These are phyloP conservation scores for Perizoma flavofasciatum DNA, from an alignment of 2,888 invertebrate genomes.

Conservation along the genomic window DNA sequence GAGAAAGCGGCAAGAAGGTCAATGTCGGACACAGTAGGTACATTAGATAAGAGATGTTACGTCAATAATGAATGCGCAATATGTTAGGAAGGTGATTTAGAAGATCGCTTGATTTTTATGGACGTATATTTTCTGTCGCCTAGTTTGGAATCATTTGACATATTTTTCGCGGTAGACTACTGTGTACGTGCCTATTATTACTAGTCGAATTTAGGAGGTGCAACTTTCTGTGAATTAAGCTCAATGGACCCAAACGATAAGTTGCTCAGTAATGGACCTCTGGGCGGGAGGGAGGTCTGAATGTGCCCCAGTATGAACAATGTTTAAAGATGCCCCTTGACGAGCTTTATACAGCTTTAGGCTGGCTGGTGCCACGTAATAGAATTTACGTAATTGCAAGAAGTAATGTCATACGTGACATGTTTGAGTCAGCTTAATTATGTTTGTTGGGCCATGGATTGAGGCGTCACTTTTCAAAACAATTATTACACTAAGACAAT, in stretches of 20 bases:
- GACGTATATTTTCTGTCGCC: too few relatives aligned
- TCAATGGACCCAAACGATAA: too few relatives aligned
- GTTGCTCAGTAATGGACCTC: too few relatives aligned
- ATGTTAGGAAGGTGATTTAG: background rate
- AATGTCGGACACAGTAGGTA: slow-evolving; percentile 40
- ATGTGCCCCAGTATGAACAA: background rate
- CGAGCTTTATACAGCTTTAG: slow-evolving; percentile 11
- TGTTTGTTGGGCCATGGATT: background rate
- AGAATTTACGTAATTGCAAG: slow-evolving; percentile 16
- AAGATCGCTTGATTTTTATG: too few relatives aligned
- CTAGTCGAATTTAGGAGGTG: too few relatives aligned
- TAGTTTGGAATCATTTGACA: too few relatives aligned
- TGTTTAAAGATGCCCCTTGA: slow-evolving; percentile 4
- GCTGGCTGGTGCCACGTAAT: slow-evolving; percentile 10
- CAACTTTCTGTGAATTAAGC: too few relatives aligned
- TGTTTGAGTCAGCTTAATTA: slow-evolving; percentile 4
- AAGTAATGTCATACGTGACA: slow-evolving; percentile 15
- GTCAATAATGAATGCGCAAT: slow-evolving; percentile 1
- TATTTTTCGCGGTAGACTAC: too few relatives aligned
- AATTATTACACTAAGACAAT: background rate
- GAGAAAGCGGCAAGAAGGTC: slow-evolving; percentile 51
- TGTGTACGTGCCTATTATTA: too few relatives aligned
- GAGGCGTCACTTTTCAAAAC: background rate
- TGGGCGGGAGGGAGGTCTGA: background rate
- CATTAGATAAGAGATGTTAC: slow-evolving; percentile 41